These are phyloP conservation scores for Halcyon chelicuti DNA, from an alignment of 2,797 vertebrate genomes.

Conservation along the genomic window DNA sequence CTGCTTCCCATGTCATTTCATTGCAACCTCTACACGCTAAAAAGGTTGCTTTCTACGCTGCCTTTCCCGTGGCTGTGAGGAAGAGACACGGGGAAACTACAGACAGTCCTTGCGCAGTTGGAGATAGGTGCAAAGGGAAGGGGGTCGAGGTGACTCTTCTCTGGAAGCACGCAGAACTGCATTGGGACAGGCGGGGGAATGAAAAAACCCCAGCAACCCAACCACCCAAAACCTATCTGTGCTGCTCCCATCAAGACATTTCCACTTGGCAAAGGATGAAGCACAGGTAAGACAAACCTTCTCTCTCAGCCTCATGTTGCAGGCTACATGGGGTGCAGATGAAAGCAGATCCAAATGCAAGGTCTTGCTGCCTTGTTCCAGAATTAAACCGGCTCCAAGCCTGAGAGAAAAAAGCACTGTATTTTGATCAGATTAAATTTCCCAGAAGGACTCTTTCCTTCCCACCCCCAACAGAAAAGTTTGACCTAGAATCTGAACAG, in stretches of 20 bases:
- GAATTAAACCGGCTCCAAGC: background rate
- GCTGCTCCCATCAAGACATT: background rate
- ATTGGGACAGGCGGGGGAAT: background rate
- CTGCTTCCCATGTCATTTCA: rapidly evolving
- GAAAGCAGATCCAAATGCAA: background rate
- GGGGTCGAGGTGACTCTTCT: background rate
- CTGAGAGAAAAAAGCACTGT: background rate
- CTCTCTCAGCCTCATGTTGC: background rate
- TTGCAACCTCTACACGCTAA: rapidly evolving
- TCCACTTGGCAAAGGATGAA: background rate
- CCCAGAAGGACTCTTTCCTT: background rate
- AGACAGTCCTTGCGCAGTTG: too few species aligned
- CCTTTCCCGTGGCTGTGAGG: background rate
- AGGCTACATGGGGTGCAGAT: rapidly evolving
- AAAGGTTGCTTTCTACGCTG: rapidly evolving
- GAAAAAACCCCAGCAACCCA: background rate
- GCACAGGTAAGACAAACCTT: rapidly evolving
- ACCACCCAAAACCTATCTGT: too few species aligned
- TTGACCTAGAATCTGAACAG: background rate
- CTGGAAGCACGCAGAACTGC: background rate
- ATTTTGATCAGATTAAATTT: background rate
- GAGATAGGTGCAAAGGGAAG: background rate
- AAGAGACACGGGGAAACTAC: background rate
- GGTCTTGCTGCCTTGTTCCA: background rate
- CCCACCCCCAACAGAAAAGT: background rate